These are phyloP conservation scores for Cataglyphis altisquamis DNA, from an alignment of 2,888 invertebrate species.

Conservation along the genomic window DNA sequence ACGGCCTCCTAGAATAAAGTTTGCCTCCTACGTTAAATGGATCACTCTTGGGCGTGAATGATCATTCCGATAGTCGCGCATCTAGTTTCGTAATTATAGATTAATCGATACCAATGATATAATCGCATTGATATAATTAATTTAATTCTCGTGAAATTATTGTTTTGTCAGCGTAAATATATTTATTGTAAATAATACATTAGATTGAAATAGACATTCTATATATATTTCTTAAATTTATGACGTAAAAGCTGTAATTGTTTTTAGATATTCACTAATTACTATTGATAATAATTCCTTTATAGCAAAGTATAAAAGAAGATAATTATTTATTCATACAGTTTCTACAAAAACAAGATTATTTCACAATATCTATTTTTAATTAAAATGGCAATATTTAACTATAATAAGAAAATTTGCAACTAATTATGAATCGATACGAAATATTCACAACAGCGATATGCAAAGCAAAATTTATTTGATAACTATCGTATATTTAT, in stretches of 20 bases:
- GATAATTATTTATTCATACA: slow-evolving; percentile 16
- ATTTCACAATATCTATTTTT: slow-evolving; percentile 8
- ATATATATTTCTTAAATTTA: background rate
- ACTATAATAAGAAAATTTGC: slow-evolving; percentile 4
- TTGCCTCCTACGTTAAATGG: slow-evolving; percentile 57
- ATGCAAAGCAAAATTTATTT: slow-evolving; percentile 14
- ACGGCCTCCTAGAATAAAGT: slow-evolving; percentile 47
- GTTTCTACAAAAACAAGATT: slow-evolving; percentile 2
- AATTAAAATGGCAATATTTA: slow-evolving; percentile 9
- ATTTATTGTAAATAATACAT: background rate
- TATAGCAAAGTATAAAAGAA: background rate
- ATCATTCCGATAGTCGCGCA: slow-evolving; percentile 46
- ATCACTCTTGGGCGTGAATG: slow-evolving; percentile 47
- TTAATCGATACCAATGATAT: slow-evolving; percentile 1
- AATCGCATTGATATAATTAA: background rate
- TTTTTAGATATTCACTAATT: slow-evolving; percentile 12
- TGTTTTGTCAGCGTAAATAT: background rate
- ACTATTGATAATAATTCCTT: background rate
- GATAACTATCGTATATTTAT: background rate
- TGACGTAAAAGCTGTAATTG: background rate
- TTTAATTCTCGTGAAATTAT: background rate
- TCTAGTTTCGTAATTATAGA: slow-evolving; percentile 60
- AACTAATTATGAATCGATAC: slow-evolving; percentile 9
- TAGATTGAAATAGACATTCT: background rate
- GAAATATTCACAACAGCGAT: background rate